phyloP scores from a whole-genome alignment of 2,888 invertebrate species.

The Phymatocera aterrima region DNA sequence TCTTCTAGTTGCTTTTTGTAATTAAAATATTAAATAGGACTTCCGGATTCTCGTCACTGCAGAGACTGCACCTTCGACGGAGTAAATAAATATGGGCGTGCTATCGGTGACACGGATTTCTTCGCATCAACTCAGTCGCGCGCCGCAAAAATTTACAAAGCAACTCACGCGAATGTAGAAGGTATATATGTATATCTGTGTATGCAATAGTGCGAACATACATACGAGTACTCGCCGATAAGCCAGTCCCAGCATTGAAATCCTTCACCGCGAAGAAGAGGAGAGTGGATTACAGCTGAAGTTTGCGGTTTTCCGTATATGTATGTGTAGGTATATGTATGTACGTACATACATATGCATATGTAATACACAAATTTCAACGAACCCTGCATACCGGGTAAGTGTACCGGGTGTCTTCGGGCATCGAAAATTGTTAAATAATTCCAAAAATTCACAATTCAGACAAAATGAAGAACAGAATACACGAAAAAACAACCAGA shows the following conservation, averaged over 20 bases:
- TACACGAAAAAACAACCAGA: background rate
- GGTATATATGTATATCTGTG: too few species aligned
- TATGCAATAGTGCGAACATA: too few species aligned
- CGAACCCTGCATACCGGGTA: conserved; percentile 1
- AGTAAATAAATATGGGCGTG: conserved; percentile 32
- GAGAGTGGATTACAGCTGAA: conserved; percentile 29
- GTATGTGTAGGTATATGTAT: too few species aligned
- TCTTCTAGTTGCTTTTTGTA: background rate
- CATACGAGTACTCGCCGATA: background rate
- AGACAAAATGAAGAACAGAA: background rate
- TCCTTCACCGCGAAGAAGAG: background rate
- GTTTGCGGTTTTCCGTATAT: conserved; percentile 27
- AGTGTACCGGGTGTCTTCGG: background rate
- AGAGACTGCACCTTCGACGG: background rate
- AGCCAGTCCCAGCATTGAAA: conserved; percentile 3
- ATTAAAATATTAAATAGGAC: background rate
- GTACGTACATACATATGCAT: too few species aligned
- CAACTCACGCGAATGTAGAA: too few species aligned
- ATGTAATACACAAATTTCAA: too few species aligned
- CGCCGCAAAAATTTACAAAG: too few species aligned
- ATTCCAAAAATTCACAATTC: too few species aligned
- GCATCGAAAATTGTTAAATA: background rate
- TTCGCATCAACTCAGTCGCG: background rate
- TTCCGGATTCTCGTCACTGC: conserved; percentile 31
- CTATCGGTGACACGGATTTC: conserved; percentile 39